Evolutionary conservation across 37 sponge, comb jelly and placozoan genomes (phyloP).

Genomic region (Theonella swinhoei): DNA sequence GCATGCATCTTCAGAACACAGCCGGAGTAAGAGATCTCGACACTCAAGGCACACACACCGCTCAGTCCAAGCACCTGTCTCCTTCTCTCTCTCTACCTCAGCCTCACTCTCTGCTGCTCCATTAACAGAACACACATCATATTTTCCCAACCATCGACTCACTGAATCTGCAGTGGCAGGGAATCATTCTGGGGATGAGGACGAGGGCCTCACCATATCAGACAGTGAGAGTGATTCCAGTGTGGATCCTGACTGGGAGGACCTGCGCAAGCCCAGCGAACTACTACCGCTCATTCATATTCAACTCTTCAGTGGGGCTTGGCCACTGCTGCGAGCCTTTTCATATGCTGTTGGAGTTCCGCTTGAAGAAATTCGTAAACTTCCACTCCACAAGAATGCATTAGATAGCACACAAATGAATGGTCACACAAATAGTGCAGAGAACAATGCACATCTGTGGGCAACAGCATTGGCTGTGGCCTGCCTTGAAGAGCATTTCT

Average conservation of each 20-base stretch:
- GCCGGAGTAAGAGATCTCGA: background rate
- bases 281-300: conserved; percentile 56
- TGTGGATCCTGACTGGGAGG: conserved; percentile 45
- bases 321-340: conserved; percentile 47
- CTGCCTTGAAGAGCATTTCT: conserved; percentile 49
- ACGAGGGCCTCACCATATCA: conserved; percentile 9
- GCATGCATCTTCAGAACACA: background rate
- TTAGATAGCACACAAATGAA: background rate
- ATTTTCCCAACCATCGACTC: background rate
- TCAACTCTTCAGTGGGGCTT: conserved; percentile 53
- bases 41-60: background rate
- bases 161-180: background rate
- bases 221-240: conserved; percentile 55
- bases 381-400: background rate
- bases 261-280: conserved; percentile 30
- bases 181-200: conserved; percentile 17
- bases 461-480: conserved; percentile 49
- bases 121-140: no score
- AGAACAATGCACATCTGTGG: conserved; percentile 40
- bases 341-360: conserved; percentile 58
- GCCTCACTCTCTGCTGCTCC: background rate
- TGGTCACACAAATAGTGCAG: background rate
- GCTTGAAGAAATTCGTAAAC: conserved; percentile 20
- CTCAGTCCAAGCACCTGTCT: background rate
- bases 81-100: conserved; percentile 7